Conservation (phyloP, 2,888 invertebrate species). For the Eutolmus rufibarbis region DNA sequence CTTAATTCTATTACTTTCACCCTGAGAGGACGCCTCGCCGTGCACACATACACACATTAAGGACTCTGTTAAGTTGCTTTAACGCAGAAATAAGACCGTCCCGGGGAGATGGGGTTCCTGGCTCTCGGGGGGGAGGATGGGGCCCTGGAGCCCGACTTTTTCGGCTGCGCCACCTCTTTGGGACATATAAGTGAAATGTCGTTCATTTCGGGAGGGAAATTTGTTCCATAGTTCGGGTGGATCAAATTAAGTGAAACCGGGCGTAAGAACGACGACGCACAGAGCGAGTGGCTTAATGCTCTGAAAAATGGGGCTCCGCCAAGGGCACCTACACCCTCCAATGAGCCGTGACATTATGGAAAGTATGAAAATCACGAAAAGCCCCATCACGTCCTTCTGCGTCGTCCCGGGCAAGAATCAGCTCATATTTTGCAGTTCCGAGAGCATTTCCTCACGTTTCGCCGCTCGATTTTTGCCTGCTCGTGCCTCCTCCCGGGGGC, state of each 20-base stretch:
- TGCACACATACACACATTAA: constrained; percentile 34
- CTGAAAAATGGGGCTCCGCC: constrained; percentile 12
- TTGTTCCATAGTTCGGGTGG: constrained; percentile 6
- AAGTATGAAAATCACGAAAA: not conserved
- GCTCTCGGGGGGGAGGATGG: not conserved
- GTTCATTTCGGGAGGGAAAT: constrained; percentile 31
- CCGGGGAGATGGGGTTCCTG: not conserved
- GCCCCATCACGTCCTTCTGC: constrained; percentile 11
- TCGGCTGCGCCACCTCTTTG: constrained; percentile 11
- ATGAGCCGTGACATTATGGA: constrained; percentile 24
- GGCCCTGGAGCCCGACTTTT: not conserved
- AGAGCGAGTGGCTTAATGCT: constrained; percentile 26
- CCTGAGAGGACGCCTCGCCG: not conserved
- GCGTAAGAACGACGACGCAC: constrained; percentile 35
- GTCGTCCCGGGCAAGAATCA: not conserved
- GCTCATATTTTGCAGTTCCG: constrained; percentile 11
- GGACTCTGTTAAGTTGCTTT: constrained; percentile 37
- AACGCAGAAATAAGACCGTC: constrained; percentile 19
- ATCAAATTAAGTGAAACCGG: constrained; percentile 28
- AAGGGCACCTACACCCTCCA: constrained; percentile 13
- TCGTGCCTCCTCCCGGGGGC: not conserved
- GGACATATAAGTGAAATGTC: constrained; percentile 36
- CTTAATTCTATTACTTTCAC: constrained; percentile 45
- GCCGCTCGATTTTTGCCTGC: not conserved
- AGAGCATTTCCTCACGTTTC: constrained; percentile 27